Percentiles rank a stretch among this genome's conserved stretches.
phyloP scores from a whole-genome alignment of 2,888 invertebrate species.

The Synergus japonicus region DNA sequence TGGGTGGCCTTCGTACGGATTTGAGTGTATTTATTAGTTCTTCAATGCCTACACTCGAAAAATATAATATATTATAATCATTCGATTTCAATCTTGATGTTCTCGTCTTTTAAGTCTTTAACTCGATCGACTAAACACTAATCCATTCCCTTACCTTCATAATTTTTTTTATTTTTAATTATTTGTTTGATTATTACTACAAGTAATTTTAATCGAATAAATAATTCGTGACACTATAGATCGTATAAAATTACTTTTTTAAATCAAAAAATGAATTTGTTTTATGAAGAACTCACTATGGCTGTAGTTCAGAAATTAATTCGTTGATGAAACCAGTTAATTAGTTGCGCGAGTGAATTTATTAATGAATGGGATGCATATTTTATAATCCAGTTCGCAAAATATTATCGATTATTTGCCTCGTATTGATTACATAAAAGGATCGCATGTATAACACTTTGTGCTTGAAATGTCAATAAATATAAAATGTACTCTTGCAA shows the following conservation, averaged over 20 bases:
- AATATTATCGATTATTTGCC: background rate
- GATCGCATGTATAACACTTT: background rate
- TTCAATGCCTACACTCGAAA: too few species aligned
- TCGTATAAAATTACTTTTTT: background rate
- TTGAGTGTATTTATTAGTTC: too few species aligned
- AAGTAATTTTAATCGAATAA: background rate
- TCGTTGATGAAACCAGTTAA: background rate
- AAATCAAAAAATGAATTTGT: background rate
- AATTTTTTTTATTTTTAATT: background rate
- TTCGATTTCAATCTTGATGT: too few species aligned
- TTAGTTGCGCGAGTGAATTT: background rate
- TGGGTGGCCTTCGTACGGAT: too few species aligned
- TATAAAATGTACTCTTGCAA: background rate
- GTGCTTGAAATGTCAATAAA: background rate
- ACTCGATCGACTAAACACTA: too few species aligned
- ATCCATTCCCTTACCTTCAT: too few species aligned
- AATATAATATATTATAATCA: too few species aligned
- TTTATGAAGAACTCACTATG: background rate
- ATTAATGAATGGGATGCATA: background rate
- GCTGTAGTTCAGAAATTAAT: constrained; percentile 3
- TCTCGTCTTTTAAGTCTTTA: too few species aligned
- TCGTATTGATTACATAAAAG: background rate
- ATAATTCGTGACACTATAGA: background rate
- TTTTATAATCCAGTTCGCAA: background rate
- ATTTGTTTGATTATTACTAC: background rate